Evolutionary conservation across 2,888 invertebrate species (phyloP).

Genomic region (Rosalia funebris): DNA sequence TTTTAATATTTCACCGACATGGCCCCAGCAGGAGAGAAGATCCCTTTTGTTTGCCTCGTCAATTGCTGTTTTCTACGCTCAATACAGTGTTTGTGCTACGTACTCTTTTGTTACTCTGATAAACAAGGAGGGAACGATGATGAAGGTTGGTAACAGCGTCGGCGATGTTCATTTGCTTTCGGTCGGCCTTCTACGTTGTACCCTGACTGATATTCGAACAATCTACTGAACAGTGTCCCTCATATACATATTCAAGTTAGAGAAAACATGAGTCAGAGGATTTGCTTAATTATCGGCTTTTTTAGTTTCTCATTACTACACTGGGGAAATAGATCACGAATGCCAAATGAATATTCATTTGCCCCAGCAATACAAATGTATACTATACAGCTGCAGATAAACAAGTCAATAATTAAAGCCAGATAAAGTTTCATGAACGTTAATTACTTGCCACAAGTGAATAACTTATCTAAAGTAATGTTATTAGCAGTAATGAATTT

Average conservation of each 20-base stretch:
- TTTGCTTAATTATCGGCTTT: too few relatives aligned
- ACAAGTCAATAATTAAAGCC: too few relatives aligned
- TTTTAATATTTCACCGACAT: background rate
- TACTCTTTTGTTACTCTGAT: conserved; percentile 3
- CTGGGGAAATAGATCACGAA: too few relatives aligned
- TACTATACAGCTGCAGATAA: too few relatives aligned
- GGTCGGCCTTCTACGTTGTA: background rate
- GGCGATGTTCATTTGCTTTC: conserved; percentile 17
- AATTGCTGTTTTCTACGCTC: conserved; percentile 9
- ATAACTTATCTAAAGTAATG: too few relatives aligned
- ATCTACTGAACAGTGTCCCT: conserved; percentile 1
- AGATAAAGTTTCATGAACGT: too few relatives aligned
- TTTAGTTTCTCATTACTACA: too few relatives aligned
- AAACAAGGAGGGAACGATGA: conserved; percentile 4
- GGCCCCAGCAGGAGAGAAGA: background rate
- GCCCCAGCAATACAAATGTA: too few relatives aligned
- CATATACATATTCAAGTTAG: background rate
- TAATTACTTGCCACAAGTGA: too few relatives aligned
- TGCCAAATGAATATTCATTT: too few relatives aligned
- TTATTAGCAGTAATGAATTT: too few relatives aligned
- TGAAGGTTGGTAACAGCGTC: background rate
- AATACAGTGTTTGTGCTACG: background rate
- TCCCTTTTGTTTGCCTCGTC: background rate
- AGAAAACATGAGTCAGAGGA: too few relatives aligned
- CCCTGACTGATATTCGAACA: conserved; percentile 7